Base-by-base conservation (phyloP, 2,113 vertebrate species). In the Coracopsis vasa region DNA sequence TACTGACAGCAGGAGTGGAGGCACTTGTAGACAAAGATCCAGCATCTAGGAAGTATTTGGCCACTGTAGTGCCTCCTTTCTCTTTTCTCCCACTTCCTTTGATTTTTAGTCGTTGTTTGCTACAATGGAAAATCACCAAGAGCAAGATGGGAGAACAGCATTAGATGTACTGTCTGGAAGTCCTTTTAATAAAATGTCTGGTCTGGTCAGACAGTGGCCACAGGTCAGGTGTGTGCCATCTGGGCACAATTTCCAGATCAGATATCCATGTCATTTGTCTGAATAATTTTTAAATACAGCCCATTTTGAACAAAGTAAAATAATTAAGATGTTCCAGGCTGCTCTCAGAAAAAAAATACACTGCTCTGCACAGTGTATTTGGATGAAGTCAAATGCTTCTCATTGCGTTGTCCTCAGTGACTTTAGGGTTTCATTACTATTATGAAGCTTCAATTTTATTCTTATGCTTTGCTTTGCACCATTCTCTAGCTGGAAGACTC, bases 171-270 rank as follows among this genome's bases (percentile, higher is more conserved):
- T 14, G 25, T 37, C 39, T 62, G 13, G 11, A 86, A 86, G 16
- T 21, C 21, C 9, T 67, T 91, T 72, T 17, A 53, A 44, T 9
- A 88, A 48, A 48, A 53, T 23, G 10, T 9, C 35, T 48, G 24
- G 17, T 33, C 64, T 80, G 47, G 17, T 75, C 77, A 94, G 62
- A 51, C 18, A 35, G 31, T 15, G 28, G 18, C 9, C 51, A 74
- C 25, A 17, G 6, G 3, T 2, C 58, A 10, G 24, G 27, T 14
- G 2, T 11, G 11, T 67, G 54, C 9, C 0, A 1, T 13, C 17
- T 62, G 35, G 13, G n/a, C 19, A 21, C 62, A 58, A 23, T 45
- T 86, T 80, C 67, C 77, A 75, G 11, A 69, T 58, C 37, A 80
- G 47, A 80, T 6, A 92, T 28, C 1, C 1, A 21, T 41, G 41